phyloP scores from a whole-genome alignment of 2,113 vertebrate species.

The Clarias magur region DNA sequence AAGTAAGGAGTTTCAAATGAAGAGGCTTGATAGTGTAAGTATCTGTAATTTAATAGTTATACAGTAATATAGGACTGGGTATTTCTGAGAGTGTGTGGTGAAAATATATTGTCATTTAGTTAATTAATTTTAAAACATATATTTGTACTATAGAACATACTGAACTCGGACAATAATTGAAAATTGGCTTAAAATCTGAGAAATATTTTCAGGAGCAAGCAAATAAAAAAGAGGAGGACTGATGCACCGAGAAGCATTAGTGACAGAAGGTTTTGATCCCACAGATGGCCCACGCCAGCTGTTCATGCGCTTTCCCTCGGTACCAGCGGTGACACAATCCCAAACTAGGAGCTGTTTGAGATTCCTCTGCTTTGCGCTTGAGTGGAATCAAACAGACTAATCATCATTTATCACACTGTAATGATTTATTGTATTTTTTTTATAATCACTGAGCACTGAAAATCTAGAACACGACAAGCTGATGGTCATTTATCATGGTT shows the following conservation, averaged over 20 bases:
- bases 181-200: neutral
- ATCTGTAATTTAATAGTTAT: neutral
- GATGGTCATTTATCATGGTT: neutral
- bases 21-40: neutral
- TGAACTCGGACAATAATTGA: neutral
- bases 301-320: conserved; percentile 11
- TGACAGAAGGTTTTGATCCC: conserved; percentile 23
- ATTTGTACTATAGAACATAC: neutral
- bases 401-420: conserved; percentile 10
- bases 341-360: conserved; percentile 3
- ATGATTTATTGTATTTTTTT: conserved; percentile 9
- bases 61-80: neutral
- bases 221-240: neutral
- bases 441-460: conserved; percentile 4
- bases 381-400: neutral
- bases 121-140: neutral
- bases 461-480: neutral
- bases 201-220: neutral
- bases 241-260: neutral
- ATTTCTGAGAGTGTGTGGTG: neutral
- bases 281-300: conserved; percentile 34
- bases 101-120: neutral
- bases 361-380: conserved; percentile 2
- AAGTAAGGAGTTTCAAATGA: too few relatives aligned
- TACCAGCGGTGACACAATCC: conserved; percentile 18